phyloP scores from a whole-genome alignment of 1,140 invertebrate species.

The Asobara japonica region DNA sequence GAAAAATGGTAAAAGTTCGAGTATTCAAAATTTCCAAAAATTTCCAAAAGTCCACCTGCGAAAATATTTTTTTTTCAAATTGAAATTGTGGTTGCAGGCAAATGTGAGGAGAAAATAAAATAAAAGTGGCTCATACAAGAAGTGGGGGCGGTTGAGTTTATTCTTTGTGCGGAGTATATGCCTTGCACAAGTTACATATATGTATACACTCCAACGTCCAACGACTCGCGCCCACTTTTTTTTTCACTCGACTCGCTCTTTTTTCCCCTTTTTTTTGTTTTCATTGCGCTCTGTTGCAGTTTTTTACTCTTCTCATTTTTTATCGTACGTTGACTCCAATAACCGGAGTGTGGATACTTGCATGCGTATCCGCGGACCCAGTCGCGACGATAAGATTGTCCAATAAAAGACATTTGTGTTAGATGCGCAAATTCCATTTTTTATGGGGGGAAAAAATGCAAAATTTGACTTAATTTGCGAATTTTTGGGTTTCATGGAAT shows the following conservation, averaged over 20 bases:
- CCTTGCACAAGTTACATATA: conserved; percentile 11
- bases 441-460: neutral
- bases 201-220: conserved; percentile 2
- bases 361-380: conserved; percentile 27
- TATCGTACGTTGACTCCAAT: conserved; percentile 39
- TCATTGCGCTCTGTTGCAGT: neutral
- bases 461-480: neutral
- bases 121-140: neutral
- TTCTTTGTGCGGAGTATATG: conserved; percentile 34
- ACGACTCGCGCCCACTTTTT: neutral
- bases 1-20: too few relatives aligned
- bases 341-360: neutral
- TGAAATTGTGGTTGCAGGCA: too few relatives aligned
- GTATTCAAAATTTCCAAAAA: too few relatives aligned
- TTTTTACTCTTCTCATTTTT: conserved; percentile 29
- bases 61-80: too few relatives aligned
- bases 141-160: conserved; percentile 29
- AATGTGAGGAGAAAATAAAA: neutral
- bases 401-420: too few relatives aligned
- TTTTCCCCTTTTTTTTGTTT: neutral
- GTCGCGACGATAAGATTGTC: conserved; percentile 24
- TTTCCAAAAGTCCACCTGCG: too few relatives aligned
- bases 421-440: too few relatives aligned
- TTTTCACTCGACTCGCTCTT: conserved; percentile 7
- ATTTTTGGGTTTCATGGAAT: neutral